Base-by-base conservation (phyloP, 2,888 invertebrate species). In the Pyrocoelia pectoralis region DNA sequence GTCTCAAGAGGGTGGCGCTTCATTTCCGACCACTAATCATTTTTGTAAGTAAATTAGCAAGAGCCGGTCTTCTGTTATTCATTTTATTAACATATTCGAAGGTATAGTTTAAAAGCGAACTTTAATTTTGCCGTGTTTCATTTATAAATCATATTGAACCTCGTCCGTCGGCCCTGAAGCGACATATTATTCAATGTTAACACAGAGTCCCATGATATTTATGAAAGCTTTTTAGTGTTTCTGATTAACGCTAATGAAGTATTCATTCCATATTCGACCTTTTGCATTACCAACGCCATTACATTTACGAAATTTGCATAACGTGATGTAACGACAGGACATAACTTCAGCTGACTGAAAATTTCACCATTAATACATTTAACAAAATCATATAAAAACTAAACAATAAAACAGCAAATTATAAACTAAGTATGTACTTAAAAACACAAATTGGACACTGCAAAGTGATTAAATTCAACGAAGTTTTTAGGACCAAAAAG, bases 161-260 rank as follows among this genome's bases (percentile, higher is more conserved):
- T 56, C 69, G 70, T 69, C 68, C 65, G 68, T 66, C 65, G 54
- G 61, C 66, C 69, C 68, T 48, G 51, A 43, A 67, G 72, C 70
- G 63, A 59, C 67, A 69, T 70, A 68, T n/a, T n/a, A n/a, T 64
- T 65, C 64, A 54, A 65, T 66, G 66, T 54, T 55, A 58, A 61
- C 53, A 52, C 65, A 51, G 60, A 63, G 67, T 66, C 61, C 63
- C 66, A 61, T 67, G 67, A 69, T 67, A 68, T 72, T 71, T 71
- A 71, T 70, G 70, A 73, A 70, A 72, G 72, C 72, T 73, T 73
- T 72, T 73, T 70, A 73, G 68, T 70, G 72, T 73, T 70, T 61
- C 64, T 73, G 71, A 74, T 74, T 73, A 73, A 72, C 70, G 66
- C 70, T 72, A 74, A 74, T 73, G 73, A 74, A 73, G 72, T 73